Evolutionary conservation across 2,113 vertebrate species (phyloP).

Genomic region (Suricata suricatta): DNA sequence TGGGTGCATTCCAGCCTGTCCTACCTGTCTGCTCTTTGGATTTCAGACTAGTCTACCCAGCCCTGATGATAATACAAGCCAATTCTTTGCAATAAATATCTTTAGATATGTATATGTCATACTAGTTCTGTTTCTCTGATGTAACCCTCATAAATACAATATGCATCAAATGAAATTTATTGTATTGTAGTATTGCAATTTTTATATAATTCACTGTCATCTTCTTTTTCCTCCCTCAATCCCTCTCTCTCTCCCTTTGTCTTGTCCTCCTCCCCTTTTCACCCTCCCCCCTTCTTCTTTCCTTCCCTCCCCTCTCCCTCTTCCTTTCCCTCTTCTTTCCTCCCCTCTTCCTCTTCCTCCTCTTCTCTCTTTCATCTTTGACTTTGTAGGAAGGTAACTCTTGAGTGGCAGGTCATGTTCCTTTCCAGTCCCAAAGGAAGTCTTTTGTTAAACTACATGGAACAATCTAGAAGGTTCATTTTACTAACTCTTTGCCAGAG

Average conservation of each 20-base stretch:
- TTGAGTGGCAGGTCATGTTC: not conserved
- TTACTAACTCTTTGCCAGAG: not conserved
- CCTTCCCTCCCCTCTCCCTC: not conserved
- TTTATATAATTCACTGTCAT: not conserved
- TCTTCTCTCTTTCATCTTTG: not conserved
- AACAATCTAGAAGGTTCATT: not conserved
- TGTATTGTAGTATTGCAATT: not conserved
- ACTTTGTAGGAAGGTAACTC: not conserved
- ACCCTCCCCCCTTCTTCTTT: not conserved
- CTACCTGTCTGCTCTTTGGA: not conserved
- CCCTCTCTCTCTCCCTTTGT: fast-evolving
- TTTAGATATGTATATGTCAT: not conserved
- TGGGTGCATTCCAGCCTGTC: not conserved
- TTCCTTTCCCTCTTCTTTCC: too few species aligned
- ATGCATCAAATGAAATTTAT: not conserved
- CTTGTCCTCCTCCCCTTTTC: fast-evolving
- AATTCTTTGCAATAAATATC: not conserved
- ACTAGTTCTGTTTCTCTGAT: not conserved
- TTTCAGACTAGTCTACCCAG: not conserved
- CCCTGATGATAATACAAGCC: not conserved
- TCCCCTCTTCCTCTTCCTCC: too few species aligned
- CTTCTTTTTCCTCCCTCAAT: not conserved
- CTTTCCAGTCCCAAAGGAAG: not conserved
- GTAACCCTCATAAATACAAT: not conserved
- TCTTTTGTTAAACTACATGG: not conserved